Evolutionary conservation across 2,888 invertebrate species (phyloP), one percentile per base, ranked within the genome.

Genomic region (Unio delphinus): DNA sequence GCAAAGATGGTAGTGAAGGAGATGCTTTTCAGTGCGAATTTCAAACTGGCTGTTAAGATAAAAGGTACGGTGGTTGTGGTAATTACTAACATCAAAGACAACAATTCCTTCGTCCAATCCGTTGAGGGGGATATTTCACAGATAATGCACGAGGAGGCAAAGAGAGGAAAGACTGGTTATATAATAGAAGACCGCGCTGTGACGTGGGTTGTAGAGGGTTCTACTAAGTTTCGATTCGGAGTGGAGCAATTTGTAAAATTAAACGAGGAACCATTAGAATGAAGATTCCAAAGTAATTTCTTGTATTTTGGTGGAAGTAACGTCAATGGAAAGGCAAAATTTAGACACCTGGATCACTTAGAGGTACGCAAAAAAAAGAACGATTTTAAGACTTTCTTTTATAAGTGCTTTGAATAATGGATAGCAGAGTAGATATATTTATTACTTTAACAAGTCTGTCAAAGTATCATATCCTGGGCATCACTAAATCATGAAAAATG

Each of bases 1-100:
- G 91, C 91, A 4, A 89, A 89, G 68, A 87, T 91, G 73, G 86
- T 90, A 4, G 90, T 91, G 60, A 89, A 89, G 62, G 91, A 91
- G 78, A 88, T 91, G 82, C 89, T 90, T 72, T 91, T 90, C 74
- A 80, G 76, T n/a, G 90, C 90, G 30, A 83, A 78, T 28, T 91
- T 91, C 79, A 80, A 82, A 57, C 79, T 91, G 67, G 75, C 75
- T n/a, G 90, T 90, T 17, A 75, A 75, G 59, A 80, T 88, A 26
- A 72, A 76, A 15, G 90, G 90, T 26, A 82, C 80, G 59, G 86
- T 90, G 11, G 68, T 85, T 7, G 87, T 90, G 68, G 73, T 86
- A 56, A 85, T 90, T 59, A 88, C 87, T 55, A 90, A 90, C 77
- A 70, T 88, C 30, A 84, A 81, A 65, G 90, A 90, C 73, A 89